phyloP scores from a whole-genome alignment of 2,113 vertebrate genomes.

The Rhizomys pruinosus region DNA sequence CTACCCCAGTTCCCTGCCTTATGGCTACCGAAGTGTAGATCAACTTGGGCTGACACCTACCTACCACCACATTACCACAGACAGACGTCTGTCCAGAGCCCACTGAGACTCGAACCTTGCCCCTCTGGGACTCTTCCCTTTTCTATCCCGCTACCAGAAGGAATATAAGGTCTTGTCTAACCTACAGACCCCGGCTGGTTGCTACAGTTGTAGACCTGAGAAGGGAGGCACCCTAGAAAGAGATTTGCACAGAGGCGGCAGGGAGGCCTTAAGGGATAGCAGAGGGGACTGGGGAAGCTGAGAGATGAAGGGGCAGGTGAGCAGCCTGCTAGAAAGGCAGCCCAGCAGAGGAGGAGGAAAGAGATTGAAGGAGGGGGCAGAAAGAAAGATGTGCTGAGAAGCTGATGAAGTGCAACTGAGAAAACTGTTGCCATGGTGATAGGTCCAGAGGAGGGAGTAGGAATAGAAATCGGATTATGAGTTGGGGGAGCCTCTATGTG shows the following conservation, averaged over 20 bases:
- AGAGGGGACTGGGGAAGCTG: not conserved
- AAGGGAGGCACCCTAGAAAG: not conserved
- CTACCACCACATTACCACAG: not conserved
- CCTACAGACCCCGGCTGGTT: not conserved
- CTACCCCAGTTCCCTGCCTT: not conserved
- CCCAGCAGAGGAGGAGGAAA: not conserved
- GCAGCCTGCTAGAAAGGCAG: not conserved
- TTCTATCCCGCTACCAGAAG: not conserved
- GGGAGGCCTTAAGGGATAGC: not conserved
- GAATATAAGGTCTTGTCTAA: not conserved
- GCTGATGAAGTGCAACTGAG: slow-evolving; percentile 88
- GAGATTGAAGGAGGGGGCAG: not conserved
- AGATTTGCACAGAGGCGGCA: not conserved
- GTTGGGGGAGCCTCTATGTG: slow-evolving; percentile 59
- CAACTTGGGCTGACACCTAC: not conserved
- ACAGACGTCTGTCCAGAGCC: not conserved
- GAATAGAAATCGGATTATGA: slow-evolving; percentile 92
- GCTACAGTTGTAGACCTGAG: not conserved
- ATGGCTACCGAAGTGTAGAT: not conserved
- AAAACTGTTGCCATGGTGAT: slow-evolving; percentile 96
- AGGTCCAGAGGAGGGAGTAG: slow-evolving; percentile 92
- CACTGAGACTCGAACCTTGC: not conserved
- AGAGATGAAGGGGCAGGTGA: not conserved
- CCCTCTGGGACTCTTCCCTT: not conserved
- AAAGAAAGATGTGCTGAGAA: slow-evolving; percentile 76